Conservation (phyloP, 1,140 invertebrate species). For the Meloidogyne hapla region DNA sequence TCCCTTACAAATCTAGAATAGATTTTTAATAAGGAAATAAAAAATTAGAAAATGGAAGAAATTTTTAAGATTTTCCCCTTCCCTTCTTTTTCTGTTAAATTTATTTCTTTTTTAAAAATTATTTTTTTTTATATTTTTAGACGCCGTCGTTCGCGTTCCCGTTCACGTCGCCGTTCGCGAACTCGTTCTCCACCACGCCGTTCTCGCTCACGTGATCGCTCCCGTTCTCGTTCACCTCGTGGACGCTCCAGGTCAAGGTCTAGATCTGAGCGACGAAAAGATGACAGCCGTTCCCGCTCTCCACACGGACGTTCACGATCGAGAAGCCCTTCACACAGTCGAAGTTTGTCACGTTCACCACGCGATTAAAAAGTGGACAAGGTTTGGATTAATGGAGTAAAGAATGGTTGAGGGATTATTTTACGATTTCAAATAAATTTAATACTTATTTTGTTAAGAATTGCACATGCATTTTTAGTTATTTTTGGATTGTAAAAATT, state of each 20-base stretch:
- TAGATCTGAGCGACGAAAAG: not conserved
- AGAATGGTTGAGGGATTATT: not conserved
- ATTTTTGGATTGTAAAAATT: too few relatives aligned
- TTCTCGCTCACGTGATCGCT: slow-evolving; percentile 14
- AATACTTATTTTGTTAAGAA: not conserved
- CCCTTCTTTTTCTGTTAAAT: not conserved
- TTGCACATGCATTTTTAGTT: not conserved
- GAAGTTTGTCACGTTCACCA: slow-evolving; percentile 25
- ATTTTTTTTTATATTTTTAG: not conserved
- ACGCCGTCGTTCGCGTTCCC: slow-evolving; percentile 21
- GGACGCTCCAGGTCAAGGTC: not conserved
- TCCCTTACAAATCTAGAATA: not conserved
- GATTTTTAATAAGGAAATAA: too few relatives aligned
- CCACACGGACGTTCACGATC: slow-evolving; percentile 11
- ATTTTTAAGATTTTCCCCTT: not conserved
- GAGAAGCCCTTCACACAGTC: slow-evolving; percentile 15
- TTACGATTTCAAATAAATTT: not conserved
- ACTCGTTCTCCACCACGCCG: slow-evolving; percentile 36
- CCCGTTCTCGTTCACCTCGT: slow-evolving; percentile 26
- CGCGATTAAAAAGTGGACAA: not conserved
- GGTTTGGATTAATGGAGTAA: not conserved
- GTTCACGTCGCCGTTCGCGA: slow-evolving; percentile 29
- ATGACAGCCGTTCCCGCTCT: not conserved
- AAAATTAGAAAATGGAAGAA: not conserved
- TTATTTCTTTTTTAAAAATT: too few relatives aligned